Base-by-base conservation (phyloP, 2,888 invertebrate genomes). In the Dermolepida albohirtum region DNA sequence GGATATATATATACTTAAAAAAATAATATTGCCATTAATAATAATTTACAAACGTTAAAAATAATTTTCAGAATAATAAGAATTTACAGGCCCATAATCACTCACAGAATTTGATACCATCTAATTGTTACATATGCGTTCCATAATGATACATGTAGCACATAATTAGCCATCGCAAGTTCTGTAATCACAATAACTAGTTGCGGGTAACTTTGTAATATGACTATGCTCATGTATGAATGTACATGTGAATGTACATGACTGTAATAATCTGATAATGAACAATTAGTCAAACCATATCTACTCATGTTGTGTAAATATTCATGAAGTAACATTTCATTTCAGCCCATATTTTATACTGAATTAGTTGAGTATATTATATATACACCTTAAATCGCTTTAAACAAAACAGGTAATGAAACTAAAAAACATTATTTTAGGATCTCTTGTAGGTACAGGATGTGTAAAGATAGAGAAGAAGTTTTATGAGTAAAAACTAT, bases 241-340 rank as follows among this genome's bases (percentile, higher is more conserved):
- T 27, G 16, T 34, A 44, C 44, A 47, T 14, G 47, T 29, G 44
- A 16, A 40, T 16, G 12, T 59, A 29, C 12, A 10, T 34, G 10
- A 16, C 11, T 34, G 16, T 43, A 47, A 62, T 62, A 49, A 62
- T 62, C 59, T 49, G 59, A 62, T 62, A 62, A 62, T 62, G 47
- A 11, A 47, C 34, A 62, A 62, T 62, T 62, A 62, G 59, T 62
- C 49, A 39, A 47, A 62, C 34, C 16, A 29, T 62, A 62, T 62
- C 59, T 47, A 16, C 47, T 62, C 47, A 62, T 62, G 44, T 62
- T 10, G 39, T 62, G 8, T 62, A 16, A 62, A 49, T 62, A 62
- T 62, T 47, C 47, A 62, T 62, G 59, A 47, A 62, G 59, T 47
- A 27, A 49, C 47, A 47, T 47, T 62, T 62, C 59, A 62, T 47